Evolutionary conservation across 2,113 vertebrate genomes (phyloP), one percentile per base, ranked within the genome.

Genomic region (Echinops telfairi): DNA sequence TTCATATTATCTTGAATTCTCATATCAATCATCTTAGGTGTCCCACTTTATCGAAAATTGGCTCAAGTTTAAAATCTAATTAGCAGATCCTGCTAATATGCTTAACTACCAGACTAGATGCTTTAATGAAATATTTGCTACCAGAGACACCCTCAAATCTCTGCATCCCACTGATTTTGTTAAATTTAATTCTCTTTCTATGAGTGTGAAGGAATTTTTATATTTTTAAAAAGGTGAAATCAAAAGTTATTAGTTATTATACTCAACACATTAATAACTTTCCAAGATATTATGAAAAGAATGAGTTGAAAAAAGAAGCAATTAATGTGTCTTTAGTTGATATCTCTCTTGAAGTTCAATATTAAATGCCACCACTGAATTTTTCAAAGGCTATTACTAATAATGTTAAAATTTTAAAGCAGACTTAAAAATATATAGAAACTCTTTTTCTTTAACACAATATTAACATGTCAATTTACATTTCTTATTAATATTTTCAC

Each of bases 401-500:
- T 17, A 33, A 66, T 17, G 47, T 31, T 71, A 66, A 22, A 15
- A 16, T 14, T 86, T 53, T 83, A 25, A 43, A 62, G 19, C 22
- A 62, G 60, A 62, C 17, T 20, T 62, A 77, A 1, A 40, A 2
- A 53, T 14, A 53, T 53, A 53, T 14, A 53, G 43, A 47, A 47
- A 6, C 43, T 47, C 43, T 10, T 47, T 47, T 47, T 47, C 43
- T 47, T 53, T 53, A 53, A 53, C 47, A 53, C 10, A 53, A 53
- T 53, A 53, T 53, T 53, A 10, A 53, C 10, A 11, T 53, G 12
- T 53, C 47, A 53, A 53, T 91, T 80, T 81, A 4, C 4, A 68
- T 71, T 76, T 80, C 23, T 93, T 92, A 68, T 22, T 71, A 85
- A 85, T 70, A 31, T 60, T 88, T 87, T 90, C 12, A 90, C 8